Percentiles rank a stretch among this genome's conserved stretches.
These are phyloP conservation scores for Neoaliturus tenellus DNA, from an alignment of 2,888 invertebrate genomes.

Conservation along the genomic window DNA sequence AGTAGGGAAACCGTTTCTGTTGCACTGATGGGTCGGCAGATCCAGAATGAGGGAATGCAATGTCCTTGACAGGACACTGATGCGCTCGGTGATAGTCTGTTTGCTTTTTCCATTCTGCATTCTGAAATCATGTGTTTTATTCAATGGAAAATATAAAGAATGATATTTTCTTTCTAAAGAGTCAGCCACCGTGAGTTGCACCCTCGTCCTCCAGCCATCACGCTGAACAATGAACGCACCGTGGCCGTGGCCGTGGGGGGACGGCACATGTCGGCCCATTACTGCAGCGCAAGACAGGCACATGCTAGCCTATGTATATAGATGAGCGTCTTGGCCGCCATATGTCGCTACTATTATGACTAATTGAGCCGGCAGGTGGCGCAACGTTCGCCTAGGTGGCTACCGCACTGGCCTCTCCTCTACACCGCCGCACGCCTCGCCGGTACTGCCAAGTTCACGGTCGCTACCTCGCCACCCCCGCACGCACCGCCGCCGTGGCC, in stretches of 20 bases:
- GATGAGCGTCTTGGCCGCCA: slow-evolving; percentile 8
- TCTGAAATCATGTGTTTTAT: too few relatives aligned
- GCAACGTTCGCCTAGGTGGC: neutral
- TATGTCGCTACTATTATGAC: slow-evolving; percentile 7
- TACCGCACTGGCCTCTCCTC: neutral
- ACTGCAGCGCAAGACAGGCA: neutral
- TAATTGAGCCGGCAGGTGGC: slow-evolving; percentile 8
- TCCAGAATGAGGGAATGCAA: too few relatives aligned
- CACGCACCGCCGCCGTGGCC: neutral
- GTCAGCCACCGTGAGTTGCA: too few relatives aligned
- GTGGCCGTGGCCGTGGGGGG: neutral
- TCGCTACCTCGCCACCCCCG: neutral
- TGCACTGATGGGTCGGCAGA: too few relatives aligned
- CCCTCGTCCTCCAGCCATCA: too few relatives aligned
- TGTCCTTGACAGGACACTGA: too few relatives aligned
- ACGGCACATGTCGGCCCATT: neutral
- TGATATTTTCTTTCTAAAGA: too few relatives aligned
- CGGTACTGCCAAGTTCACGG: slow-evolving; percentile 6
- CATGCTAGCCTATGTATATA: slow-evolving; percentile 6
- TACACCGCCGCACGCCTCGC: neutral
- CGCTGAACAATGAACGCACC: too few relatives aligned
- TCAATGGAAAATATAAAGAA: too few relatives aligned
- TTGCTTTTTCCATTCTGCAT: too few relatives aligned
- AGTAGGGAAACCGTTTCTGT: too few relatives aligned
- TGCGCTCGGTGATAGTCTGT: too few relatives aligned